Conservation (phyloP, 30 jellyfish, hydroid and myxozoan species). For the Aurelia sp. region DNA sequence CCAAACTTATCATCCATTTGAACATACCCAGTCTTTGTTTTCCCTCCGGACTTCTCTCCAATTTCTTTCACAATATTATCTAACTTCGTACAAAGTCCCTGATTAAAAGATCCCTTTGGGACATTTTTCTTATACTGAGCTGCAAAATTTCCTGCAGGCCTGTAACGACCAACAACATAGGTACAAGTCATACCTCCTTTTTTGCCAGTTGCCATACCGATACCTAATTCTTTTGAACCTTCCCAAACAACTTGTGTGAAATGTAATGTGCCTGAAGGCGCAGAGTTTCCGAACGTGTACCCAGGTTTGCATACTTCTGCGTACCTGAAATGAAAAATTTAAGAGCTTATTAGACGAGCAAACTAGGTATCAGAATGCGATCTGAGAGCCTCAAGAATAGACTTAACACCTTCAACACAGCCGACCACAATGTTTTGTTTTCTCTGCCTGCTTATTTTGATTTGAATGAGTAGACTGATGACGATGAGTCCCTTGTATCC, state of each 20-base stretch:
- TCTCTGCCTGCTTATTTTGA: too few relatives aligned
- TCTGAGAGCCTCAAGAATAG: too few relatives aligned
- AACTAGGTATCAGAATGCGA: too few relatives aligned
- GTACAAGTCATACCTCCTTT: constrained; percentile 78
- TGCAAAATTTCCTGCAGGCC: constrained; percentile 78
- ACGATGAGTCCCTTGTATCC: too few relatives aligned
- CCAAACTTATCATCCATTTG: constrained; percentile 55
- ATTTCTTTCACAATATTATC: constrained; percentile 35
- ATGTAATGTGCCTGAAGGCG: constrained; percentile 77
- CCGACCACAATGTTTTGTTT: too few relatives aligned
- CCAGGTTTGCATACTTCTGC: constrained; percentile 89
- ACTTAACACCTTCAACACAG: too few relatives aligned
- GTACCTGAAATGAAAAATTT: constrained; percentile 51
- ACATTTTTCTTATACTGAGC: constrained; percentile 76
- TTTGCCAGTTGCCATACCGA: constrained; percentile 84
- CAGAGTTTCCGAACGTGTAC: constrained; percentile 68
- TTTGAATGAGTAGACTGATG: too few relatives aligned
- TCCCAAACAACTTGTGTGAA: constrained; percentile 96
- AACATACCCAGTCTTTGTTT: constrained; percentile 9
- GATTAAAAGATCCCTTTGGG: constrained; percentile 52
- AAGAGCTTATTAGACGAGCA: too few relatives aligned
- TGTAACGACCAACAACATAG: constrained; percentile 80
- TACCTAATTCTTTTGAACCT: constrained; percentile 71
- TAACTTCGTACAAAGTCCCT: constrained; percentile 38
- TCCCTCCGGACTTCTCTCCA: constrained; percentile 3